These are phyloP conservation scores for Pandion haliaetus DNA, from an alignment of 2,113 vertebrate species.

Conservation along the genomic window DNA sequence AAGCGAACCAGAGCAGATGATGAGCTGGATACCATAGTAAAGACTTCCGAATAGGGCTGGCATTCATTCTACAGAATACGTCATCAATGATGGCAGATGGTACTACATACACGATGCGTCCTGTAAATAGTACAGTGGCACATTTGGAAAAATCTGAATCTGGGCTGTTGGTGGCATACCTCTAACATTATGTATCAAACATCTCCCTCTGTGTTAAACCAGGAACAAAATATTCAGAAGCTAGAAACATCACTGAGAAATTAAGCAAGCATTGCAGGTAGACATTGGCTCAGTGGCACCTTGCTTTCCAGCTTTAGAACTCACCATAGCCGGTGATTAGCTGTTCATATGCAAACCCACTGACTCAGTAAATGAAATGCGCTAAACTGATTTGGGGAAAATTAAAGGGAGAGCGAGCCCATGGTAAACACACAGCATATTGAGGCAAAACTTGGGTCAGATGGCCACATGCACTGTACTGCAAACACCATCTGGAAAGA, in stretches of 20 bases:
- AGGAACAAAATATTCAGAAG: not conserved
- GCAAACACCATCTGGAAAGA: not conserved
- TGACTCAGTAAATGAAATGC: not conserved
- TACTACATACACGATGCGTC: not conserved
- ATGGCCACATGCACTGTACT: not conserved
- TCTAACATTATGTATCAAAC: not conserved
- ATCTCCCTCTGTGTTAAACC: not conserved
- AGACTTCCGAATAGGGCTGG: slow-evolving; percentile 32
- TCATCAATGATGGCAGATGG: slow-evolving; percentile 55
- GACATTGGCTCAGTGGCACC: not conserved
- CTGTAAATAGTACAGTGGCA: not conserved
- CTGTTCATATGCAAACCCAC: not conserved
- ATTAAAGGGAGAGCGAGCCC: not conserved
- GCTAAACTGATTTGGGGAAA: not conserved
- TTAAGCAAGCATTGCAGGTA: slow-evolving; percentile 35
- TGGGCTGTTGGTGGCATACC: slow-evolving; percentile 13
- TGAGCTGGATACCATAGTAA: slow-evolving; percentile 33
- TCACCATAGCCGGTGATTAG: not conserved
- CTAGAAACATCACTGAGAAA: slow-evolving; percentile 28
- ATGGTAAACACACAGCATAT: slow-evolving; percentile 4
- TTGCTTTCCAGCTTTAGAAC: not conserved
- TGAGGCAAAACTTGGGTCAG: slow-evolving; percentile 17
- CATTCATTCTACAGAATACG: not conserved
- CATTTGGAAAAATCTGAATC: slow-evolving; percentile 35
- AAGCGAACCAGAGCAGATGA: slow-evolving; percentile 53